Evolutionary conservation across 1,140 invertebrate genomes (phyloP), one percentile per base, ranked within the genome.

Genomic region (Caerostris darwini): DNA sequence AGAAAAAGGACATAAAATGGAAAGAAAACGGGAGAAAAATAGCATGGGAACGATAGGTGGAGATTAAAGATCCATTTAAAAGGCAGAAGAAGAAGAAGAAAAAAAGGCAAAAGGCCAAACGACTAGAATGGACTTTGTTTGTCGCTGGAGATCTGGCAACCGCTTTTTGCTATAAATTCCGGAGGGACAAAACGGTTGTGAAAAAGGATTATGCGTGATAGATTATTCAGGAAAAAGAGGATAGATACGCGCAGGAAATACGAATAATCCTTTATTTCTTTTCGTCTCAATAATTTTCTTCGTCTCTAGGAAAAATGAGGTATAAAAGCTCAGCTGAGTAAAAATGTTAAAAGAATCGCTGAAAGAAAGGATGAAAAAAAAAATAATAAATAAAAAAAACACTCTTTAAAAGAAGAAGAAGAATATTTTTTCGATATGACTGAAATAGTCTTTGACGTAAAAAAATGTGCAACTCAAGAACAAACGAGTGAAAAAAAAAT

Each of bases 21-120:
- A 83, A 85, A 34, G 34, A 34, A 92, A 85, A 85, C 34, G 67
- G 54, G 67, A 57, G 54, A 81, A 83, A 85, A 92, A 56, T 19
- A 92, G 56, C n/a, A 83, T 53, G 77, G 12, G 7, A 92, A 85
- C 34, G 90, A 92, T 92, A 56, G 90, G 50, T 56, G 54, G 90
- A 91, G 90, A 91, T 91, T 91, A 91, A 91, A 91, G 90, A 91
- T 82, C 90, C 56, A 91, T 91, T 91, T 91, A 81, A 90, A 67
- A 89, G 12, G 34, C 81, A 81, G n/a, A 90, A 81, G 58, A 58
- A 56, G 58, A 12, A 81, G 54, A 71, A 56, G 34, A 81, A 81
- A 19, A 59, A 34, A 34, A 34, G 89, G 58, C 4, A 91, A 82
- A 91, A 50, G 71, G 50, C 71, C 56, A 77, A 77, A 58, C 56